Percentiles rank a stretch among this genome's conserved stretches.
phyloP scores from a whole-genome alignment of 1,140 invertebrate genomes.

The Aphelenchoides avenae region DNA sequence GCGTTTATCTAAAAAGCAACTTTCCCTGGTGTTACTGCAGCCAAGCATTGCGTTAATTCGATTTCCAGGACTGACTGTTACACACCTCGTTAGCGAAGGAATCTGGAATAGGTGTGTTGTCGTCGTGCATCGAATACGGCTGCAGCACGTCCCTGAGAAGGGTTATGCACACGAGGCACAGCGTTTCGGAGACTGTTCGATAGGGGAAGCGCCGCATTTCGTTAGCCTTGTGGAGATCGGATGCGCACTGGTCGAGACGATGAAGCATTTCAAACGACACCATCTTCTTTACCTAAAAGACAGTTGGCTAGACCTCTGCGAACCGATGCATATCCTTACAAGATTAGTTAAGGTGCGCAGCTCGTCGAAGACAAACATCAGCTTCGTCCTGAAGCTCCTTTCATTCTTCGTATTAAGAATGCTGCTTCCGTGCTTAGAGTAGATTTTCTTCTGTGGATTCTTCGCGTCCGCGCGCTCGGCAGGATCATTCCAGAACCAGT shows the following conservation, averaged over 20 bases:
- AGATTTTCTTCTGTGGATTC: constrained; percentile 31
- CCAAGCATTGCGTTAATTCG: not conserved
- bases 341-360: constrained; percentile 20
- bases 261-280: constrained; percentile 28
- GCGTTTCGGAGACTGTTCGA: constrained; percentile 84
- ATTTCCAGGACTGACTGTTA: not conserved
- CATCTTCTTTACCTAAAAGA: constrained; percentile 42
- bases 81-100: constrained; percentile 82
- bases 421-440: constrained; percentile 50
- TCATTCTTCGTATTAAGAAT: constrained; percentile 26
- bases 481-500: constrained; percentile 51
- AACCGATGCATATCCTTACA: constrained; percentile 12
- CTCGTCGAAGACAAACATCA: constrained; percentile 33
- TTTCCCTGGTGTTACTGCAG: constrained; percentile 3
- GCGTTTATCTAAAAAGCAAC: constrained; percentile 68
- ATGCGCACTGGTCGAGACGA: constrained; percentile 29
- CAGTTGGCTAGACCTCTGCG: constrained; percentile 4
- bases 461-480: constrained; percentile 9
- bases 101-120: constrained; percentile 70
- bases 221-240: constrained; percentile 55
- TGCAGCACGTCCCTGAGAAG: constrained; percentile 82
- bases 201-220: constrained; percentile 74
- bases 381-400: not conserved
- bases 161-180: constrained; percentile 81
- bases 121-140: constrained; percentile 53